A percentile compares a stretch with the other conserved stretches of the same genome.
phyloP scores from a whole-genome alignment of 2,797 vertebrate genomes.

The Liparis tanakae region DNA sequence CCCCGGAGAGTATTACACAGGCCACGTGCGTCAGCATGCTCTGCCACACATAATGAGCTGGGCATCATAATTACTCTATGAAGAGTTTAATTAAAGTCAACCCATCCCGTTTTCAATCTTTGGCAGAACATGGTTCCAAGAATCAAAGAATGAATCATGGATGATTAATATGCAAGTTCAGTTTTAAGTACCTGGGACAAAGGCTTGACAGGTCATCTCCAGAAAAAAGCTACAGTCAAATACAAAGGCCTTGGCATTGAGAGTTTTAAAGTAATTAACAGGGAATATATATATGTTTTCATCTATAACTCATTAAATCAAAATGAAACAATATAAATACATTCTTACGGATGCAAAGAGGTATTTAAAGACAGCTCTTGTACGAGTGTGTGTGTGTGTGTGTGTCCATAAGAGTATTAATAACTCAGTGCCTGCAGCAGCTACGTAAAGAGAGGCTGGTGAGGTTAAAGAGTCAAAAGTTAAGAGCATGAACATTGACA shows the following conservation, averaged over 20 bases:
- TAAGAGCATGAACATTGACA: constrained; percentile 1
- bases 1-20: constrained; percentile 15
- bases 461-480: not conserved
- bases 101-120: constrained; percentile 16
- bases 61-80: constrained; percentile 8
- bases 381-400: not conserved
- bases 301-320: not conserved
- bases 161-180: constrained; percentile 5
- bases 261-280: constrained; percentile 2
- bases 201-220: not conserved
- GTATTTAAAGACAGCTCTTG: not conserved
- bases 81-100: not conserved
- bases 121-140: constrained; percentile 3
- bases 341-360: not conserved
- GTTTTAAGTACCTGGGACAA: constrained; percentile 16
- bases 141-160: constrained; percentile 10
- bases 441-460: constrained; percentile 3
- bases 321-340: not conserved
- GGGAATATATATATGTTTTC: too few species aligned
- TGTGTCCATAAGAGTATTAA: not conserved
- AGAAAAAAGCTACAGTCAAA: constrained; percentile 12
- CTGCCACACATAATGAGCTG: constrained; percentile 13
- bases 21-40: constrained; percentile 28
- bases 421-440: not conserved
- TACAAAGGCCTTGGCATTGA: not conserved